Conservation (phyloP, 2,888 invertebrate genomes). For the Catocala nupta region DNA sequence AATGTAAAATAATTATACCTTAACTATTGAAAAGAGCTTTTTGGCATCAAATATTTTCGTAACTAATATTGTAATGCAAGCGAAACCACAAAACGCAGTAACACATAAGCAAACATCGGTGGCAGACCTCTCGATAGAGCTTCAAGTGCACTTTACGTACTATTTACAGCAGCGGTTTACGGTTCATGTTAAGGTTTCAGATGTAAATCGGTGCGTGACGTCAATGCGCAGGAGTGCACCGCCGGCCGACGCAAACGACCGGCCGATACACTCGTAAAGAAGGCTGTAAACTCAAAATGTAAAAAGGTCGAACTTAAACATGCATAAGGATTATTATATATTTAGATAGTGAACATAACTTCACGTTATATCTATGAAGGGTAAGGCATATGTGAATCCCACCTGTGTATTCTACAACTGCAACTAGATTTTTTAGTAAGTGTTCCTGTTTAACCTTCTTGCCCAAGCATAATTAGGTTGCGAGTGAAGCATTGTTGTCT, state of each 20-base stretch:
- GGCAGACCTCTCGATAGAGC: conserved; percentile 36
- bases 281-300: conserved; percentile 49
- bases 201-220: conserved; percentile 49
- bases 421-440: too few species aligned
- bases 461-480: neutral
- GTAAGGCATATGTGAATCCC: too few species aligned
- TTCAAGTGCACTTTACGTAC: conserved; percentile 48
- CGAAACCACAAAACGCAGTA: too few species aligned
- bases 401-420: too few species aligned
- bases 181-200: conserved; percentile 46
- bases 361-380: too few species aligned
- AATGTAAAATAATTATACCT: too few species aligned
- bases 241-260: conserved; percentile 48
- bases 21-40: too few species aligned
- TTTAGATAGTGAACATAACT: neutral
- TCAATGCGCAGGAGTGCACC: conserved; percentile 53
- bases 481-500: too few species aligned
- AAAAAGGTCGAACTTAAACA: conserved; percentile 29
- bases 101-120: conserved; percentile 15
- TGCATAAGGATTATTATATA: neutral
- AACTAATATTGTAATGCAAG: too few species aligned
- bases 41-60: too few species aligned
- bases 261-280: conserved; percentile 54
- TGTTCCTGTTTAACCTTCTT: too few species aligned
- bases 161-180: conserved; percentile 54